phyloP scores from a whole-genome alignment of 2,888 invertebrate genomes.

The Balanococcus diminutus region DNA sequence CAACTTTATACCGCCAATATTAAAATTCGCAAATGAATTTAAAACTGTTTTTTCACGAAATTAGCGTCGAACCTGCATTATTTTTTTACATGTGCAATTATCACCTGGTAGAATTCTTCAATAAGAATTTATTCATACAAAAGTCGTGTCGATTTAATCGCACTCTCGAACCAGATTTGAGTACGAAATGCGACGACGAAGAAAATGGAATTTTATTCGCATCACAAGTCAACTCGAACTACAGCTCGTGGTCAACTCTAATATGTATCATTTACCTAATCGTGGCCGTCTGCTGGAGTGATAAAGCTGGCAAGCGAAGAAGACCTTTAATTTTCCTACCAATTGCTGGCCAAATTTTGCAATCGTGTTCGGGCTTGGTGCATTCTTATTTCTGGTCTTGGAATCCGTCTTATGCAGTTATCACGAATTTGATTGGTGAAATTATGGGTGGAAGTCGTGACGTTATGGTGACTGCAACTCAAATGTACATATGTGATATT shows the following conservation, averaged over 20 bases:
- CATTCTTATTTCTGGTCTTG: constrained; percentile 58
- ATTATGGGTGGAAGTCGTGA: neutral
- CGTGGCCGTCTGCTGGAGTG: neutral
- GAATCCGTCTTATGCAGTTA: constrained; percentile 55
- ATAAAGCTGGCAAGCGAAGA: constrained; percentile 48
- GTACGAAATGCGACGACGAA: constrained; percentile 42
- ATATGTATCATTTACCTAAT: neutral
- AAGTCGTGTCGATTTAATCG: constrained; percentile 42
- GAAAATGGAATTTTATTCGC: neutral
- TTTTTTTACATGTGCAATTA: neutral
- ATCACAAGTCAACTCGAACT: neutral
- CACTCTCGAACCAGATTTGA: constrained; percentile 12
- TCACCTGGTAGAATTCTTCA: neutral
- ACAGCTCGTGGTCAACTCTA: neutral
- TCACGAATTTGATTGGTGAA: neutral
- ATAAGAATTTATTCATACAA: constrained; percentile 47
- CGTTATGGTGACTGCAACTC: neutral
- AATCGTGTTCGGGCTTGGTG: constrained; percentile 56
- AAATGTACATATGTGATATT: constrained; percentile 28
- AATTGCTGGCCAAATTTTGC: constrained; percentile 57
- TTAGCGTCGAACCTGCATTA: constrained; percentile 38
- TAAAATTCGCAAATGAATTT: neutral
- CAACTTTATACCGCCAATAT: no score
- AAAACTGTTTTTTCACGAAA: neutral
- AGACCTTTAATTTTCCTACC: constrained; percentile 57